Base-by-base conservation (phyloP, 30 jellyfish, hydroid and myxozoan genomes). In the Hydractinia echinata region DNA sequence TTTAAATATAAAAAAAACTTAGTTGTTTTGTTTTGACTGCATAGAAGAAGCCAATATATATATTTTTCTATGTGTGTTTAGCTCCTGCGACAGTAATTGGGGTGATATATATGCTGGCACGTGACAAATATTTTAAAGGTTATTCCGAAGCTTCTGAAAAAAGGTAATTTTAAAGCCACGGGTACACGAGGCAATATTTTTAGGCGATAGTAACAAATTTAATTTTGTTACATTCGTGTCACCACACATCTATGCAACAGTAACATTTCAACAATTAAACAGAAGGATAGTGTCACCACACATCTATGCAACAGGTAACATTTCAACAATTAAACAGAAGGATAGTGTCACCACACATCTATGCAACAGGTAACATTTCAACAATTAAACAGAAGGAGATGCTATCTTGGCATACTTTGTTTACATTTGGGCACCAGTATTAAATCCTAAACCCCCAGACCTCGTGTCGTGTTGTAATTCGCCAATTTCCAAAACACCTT, bases 31-130 rank as follows among this genome's bases (percentile, higher is more conserved):
- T 11, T 58, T 16, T 16, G 15, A 3, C 19, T 58, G 15, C 69
- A 13, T n/a, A n/a, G n/a, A n/a, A 56, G n/a, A 58, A 58, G 15
- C 18, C 60, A 55, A n/a, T 20, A n/a, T 9, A 8, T 9, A 44
- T 53, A 51, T 16, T 21, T 76, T 73, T 53, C 11, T 51, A 19
- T 19, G 14, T 49, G 50, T 10, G 67, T 54, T 19, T 55, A 89
- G 96, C 76, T 58, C 96, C 96, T 53, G 91, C 91, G 18, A 61
- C 91, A 50, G 51, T 89, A 11, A 77, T 89, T 84, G 96, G 96
- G 53, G 81, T 76, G 44, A 72, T 80, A 5, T 89, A 89, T 78
- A 69, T 89, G 73, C 53, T 84, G 49, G 90, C 95, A 54, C 88
- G 96, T 66, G 82, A 76, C 55, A 84, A 74, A 60, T 89, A 79